Evolutionary conservation across 2,797 vertebrate genomes (phyloP).

Genomic region (Falco columbarius): DNA sequence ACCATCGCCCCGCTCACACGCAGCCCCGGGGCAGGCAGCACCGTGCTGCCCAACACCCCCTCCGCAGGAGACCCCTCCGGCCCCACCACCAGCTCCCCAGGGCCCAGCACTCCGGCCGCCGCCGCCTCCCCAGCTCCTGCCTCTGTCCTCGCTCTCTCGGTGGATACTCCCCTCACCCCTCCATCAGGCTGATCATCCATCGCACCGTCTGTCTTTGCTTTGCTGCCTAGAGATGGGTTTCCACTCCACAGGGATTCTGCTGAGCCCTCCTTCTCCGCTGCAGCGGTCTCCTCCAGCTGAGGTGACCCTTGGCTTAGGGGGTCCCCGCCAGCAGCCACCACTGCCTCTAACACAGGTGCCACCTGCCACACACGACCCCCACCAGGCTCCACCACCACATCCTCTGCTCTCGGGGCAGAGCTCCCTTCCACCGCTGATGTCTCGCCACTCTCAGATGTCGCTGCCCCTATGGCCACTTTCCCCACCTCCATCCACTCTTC

Average conservation of each 20-base stretch:
- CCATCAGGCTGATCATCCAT: not conserved
- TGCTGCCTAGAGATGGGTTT: not conserved
- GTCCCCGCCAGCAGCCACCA: not conserved
- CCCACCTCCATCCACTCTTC: not conserved
- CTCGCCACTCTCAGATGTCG: not conserved
- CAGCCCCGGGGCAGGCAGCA: fast-evolving
- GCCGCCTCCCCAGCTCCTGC: not conserved
- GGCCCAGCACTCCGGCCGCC: not conserved
- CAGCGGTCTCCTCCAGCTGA: not conserved
- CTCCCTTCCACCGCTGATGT: not conserved
- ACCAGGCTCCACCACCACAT: not conserved
- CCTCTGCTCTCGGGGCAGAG: not conserved
- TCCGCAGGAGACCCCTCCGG: not conserved
- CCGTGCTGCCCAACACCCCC: fast-evolving
- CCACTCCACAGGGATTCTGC: not conserved
- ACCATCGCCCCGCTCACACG: too few species aligned
- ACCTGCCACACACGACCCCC: not conserved
- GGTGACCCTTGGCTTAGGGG: not conserved
- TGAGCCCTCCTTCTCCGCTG: not conserved
- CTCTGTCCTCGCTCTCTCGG: not conserved
- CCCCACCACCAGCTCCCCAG: not conserved
- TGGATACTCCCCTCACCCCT: not conserved
- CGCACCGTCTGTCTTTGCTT: not conserved
- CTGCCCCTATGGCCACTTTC: not conserved
- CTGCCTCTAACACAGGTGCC: not conserved